phyloP scores from a whole-genome alignment of 2,113 vertebrate species.

The Noctilio leporinus region DNA sequence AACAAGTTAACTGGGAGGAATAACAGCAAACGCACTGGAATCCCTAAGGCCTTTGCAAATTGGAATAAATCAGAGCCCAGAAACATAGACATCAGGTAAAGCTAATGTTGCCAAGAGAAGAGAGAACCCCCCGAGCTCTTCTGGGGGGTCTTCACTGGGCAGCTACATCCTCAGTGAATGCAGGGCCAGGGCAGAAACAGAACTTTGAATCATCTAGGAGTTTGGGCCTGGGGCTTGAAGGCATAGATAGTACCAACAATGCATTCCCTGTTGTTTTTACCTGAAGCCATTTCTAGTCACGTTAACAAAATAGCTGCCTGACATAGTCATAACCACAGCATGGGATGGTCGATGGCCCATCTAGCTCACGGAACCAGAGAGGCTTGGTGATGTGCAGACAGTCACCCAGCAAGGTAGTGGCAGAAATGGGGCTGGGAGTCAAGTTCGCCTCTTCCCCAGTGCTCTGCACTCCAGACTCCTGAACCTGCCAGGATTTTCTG shows the following conservation, averaged over 20 bases:
- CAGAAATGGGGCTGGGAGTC: neutral
- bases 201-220: neutral
- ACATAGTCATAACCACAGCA: neutral
- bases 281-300: neutral
- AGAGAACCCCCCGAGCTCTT: neutral
- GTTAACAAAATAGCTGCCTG: neutral
- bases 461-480: neutral
- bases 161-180: neutral
- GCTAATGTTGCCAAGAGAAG: neutral
- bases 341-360: neutral
- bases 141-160: too few species aligned
- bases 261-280: neutral
- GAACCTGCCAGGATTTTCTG: neutral
- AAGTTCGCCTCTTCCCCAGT: neutral
- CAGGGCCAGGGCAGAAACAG: neutral
- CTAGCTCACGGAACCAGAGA: neutral
- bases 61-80: neutral
- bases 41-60: neutral
- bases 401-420: neutral
- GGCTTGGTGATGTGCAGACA: neutral
- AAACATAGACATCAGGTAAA: neutral
- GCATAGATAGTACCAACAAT: neutral
- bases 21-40: neutral
- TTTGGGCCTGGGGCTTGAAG: neutral
- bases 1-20: neutral